phyloP scores from a whole-genome alignment of 2,888 invertebrate species.

The Formica aserva region DNA sequence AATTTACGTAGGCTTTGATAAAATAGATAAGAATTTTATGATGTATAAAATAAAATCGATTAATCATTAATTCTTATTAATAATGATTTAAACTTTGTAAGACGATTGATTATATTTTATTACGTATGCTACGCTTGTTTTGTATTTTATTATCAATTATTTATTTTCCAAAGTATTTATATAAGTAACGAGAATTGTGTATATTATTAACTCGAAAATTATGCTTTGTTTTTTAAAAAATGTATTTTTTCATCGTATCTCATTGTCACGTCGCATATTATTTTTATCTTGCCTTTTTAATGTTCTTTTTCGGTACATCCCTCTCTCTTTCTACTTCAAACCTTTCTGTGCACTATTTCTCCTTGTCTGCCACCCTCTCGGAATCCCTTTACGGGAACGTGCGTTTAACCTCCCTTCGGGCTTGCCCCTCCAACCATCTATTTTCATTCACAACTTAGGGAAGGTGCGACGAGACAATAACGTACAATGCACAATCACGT shows the following conservation, averaged over 20 bases:
- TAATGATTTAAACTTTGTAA: not conserved
- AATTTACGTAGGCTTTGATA: not conserved
- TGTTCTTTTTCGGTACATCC: slow-evolving; percentile 57
- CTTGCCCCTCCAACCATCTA: slow-evolving; percentile 50
- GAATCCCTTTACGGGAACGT: slow-evolving; percentile 72
- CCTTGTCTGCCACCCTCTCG: slow-evolving; percentile 69
- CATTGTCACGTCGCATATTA: slow-evolving; percentile 40
- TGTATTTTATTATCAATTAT: not conserved
- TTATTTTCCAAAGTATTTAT: not conserved
- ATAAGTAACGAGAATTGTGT: not conserved
- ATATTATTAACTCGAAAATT: not conserved
- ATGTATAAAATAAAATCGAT: not conserved
- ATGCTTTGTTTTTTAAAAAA: not conserved
- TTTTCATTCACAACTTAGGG: slow-evolving; percentile 70
- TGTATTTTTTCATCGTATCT: slow-evolving; percentile 55
- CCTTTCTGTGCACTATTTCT: slow-evolving; percentile 52
- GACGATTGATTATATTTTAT: not conserved
- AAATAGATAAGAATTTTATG: not conserved
- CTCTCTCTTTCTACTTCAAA: slow-evolving; percentile 29
- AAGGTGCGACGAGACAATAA: slow-evolving; percentile 63
- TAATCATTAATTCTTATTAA: not conserved
- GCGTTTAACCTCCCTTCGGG: slow-evolving; percentile 70
- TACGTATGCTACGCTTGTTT: not conserved
- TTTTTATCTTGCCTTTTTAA: slow-evolving; percentile 2
- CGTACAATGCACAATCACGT: slow-evolving; percentile 57